Conservation (phyloP, 2,113 vertebrate genomes). For the Amia ocellicauda region DNA sequence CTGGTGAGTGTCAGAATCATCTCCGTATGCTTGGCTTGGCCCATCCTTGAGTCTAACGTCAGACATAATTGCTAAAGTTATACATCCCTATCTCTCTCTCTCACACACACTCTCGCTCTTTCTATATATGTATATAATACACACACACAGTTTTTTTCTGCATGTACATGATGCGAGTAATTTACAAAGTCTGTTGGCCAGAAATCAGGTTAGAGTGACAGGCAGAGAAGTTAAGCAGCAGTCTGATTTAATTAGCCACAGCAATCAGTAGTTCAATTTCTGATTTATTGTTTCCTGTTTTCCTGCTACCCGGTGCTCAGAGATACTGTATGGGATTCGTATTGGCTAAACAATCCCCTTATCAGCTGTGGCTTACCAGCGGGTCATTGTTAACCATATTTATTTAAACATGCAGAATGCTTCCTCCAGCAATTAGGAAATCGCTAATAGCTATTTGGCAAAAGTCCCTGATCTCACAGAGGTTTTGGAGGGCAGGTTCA, state of each 20-base stretch:
- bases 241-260: conserved; percentile 87
- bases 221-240: conserved; percentile 82
- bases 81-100: too few species aligned
- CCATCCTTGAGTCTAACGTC: conserved; percentile 76
- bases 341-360: conserved; percentile 76
- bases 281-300: conserved; percentile 95
- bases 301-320: conserved; percentile 68
- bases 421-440: conserved; percentile 83
- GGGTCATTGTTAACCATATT: conserved; percentile 85
- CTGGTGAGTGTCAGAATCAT: conserved; percentile 76
- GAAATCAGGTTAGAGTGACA: conserved; percentile 83
- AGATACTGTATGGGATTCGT: conserved; percentile 74
- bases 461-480: conserved; percentile 49
- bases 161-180: conserved; percentile 75
- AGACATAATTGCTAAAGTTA: conserved; percentile 71
- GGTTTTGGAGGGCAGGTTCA: conserved; percentile 14
- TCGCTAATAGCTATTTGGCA: conserved; percentile 71
- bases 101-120: too few species aligned
- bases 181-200: conserved; percentile 78
- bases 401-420: conserved; percentile 84
- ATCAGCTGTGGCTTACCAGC: conserved; percentile 68
- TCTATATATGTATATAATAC: too few species aligned
- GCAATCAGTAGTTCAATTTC: conserved; percentile 86
- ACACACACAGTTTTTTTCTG: conserved; percentile 75
- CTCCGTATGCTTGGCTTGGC: conserved; percentile 62